Conservation (phyloP, 1,140 invertebrate species). For the Drosophila tropicalis region DNA sequence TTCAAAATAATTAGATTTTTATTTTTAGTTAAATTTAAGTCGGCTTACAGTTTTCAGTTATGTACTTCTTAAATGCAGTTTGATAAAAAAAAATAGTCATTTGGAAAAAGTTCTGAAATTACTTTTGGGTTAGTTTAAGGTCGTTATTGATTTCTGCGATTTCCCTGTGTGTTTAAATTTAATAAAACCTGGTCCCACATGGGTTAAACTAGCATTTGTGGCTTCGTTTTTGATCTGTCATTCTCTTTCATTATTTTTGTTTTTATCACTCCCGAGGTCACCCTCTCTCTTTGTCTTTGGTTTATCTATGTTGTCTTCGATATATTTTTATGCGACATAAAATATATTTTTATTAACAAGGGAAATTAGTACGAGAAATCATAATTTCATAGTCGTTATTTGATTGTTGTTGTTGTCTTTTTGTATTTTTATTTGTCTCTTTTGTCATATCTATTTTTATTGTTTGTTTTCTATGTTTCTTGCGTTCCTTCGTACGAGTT, state of each 20-base stretch:
- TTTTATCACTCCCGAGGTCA: neutral
- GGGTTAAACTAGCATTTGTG: conserved; percentile 2
- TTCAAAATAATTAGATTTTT: too few relatives aligned
- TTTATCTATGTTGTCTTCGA: conserved; percentile 21
- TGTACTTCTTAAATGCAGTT: too few relatives aligned
- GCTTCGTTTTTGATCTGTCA: neutral
- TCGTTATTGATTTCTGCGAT: too few relatives aligned
- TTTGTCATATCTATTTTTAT: conserved; percentile 43
- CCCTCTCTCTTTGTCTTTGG: conserved; percentile 10
- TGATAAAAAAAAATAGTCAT: too few relatives aligned
- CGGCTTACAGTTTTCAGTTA: too few relatives aligned
- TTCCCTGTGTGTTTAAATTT: neutral
- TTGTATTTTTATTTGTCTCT: neutral
- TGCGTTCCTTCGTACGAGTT: conserved; percentile 31
- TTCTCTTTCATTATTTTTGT: conserved; percentile 1
- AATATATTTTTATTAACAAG: conserved; percentile 77
- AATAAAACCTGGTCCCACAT: neutral
- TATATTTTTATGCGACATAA: conserved; percentile 58
- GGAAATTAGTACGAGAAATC: conserved; percentile 75
- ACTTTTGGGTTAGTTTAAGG: too few relatives aligned
- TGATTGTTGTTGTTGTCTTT: conserved; percentile 45
- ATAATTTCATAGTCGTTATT: conserved; percentile 70
- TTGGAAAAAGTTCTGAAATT: too few relatives aligned
- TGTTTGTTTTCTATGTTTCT: conserved; percentile 32
- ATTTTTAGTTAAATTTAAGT: too few relatives aligned